A percentile compares a stretch with the other conserved stretches of the same genome.
These are phyloP conservation scores for Folsomia candida DNA, from an alignment of 2,888 invertebrate species.

Conservation along the genomic window DNA sequence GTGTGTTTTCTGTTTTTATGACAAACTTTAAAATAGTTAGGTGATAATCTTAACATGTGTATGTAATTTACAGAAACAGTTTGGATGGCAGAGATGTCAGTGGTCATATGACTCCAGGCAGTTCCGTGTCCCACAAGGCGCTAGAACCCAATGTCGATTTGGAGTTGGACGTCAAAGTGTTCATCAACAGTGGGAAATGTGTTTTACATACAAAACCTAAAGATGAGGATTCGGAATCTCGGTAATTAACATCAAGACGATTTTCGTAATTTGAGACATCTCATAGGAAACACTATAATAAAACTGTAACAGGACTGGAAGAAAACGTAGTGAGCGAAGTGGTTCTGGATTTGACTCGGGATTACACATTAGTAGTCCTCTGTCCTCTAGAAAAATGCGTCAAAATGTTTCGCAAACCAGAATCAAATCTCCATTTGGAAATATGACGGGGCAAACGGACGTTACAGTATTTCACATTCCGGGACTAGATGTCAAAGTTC, in stretches of 20 bases:
- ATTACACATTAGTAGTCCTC: slow-evolving; percentile 46
- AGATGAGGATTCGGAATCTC: slow-evolving; percentile 62
- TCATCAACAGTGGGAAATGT: slow-evolving; percentile 95
- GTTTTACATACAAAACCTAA: slow-evolving; percentile 86
- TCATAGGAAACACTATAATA: too few species aligned
- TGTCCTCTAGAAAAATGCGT: slow-evolving; percentile 38
- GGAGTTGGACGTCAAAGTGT: slow-evolving; percentile 91
- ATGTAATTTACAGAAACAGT: too few species aligned
- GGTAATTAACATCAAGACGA: too few species aligned
- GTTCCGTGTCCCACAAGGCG: slow-evolving; percentile 55
- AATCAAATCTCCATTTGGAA: slow-evolving; percentile 48
- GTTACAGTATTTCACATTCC: slow-evolving; percentile 87
- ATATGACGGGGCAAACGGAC: slow-evolving; percentile 58
- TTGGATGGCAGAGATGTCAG: slow-evolving; percentile 22
- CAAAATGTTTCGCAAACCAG: slow-evolving; percentile 33
- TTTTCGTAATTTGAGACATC: too few species aligned
- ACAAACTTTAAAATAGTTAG: slow-evolving; percentile 1
- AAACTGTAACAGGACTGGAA: slow-evolving; percentile 2
- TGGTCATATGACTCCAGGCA: slow-evolving; percentile 48
- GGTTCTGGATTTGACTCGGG: slow-evolving; percentile 46
- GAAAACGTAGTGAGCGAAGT: slow-evolving; percentile 47
- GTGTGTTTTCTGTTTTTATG: too few species aligned
- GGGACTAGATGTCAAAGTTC: slow-evolving; percentile 83
- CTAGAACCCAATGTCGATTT: slow-evolving; percentile 92
- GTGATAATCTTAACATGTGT: neutral